Conservation (phyloP, 2,797 vertebrate species). For the Gadopsis marmoratus region DNA sequence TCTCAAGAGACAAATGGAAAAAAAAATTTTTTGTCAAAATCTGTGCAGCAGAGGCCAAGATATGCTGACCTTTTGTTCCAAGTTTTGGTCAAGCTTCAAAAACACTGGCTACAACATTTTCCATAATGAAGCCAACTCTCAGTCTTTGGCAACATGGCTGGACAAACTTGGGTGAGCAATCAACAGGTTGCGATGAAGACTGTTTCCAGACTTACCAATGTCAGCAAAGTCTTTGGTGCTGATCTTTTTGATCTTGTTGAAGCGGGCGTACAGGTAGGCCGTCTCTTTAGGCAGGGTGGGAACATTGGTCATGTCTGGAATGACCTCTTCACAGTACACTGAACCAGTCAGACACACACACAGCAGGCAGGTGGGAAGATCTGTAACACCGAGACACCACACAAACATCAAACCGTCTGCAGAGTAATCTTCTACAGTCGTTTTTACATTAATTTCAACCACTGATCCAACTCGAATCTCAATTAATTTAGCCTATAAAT, state of each 20-base stretch:
- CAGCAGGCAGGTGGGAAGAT: constrained; percentile 94
- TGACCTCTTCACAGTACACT: constrained; percentile 96
- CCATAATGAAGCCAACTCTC: background rate
- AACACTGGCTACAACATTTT: background rate
- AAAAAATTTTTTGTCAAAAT: background rate
- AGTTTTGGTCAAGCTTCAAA: background rate
- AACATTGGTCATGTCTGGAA: constrained; percentile 90
- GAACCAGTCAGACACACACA: constrained; percentile 97
- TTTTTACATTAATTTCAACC: background rate
- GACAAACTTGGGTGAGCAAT: background rate
- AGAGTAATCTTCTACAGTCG: background rate
- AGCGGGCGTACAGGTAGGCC: constrained; percentile 94
- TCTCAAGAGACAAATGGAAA: background rate
- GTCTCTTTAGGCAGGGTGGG: constrained; percentile 96
- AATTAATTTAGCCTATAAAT: background rate
- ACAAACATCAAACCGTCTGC: constrained; percentile 4
- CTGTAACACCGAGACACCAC: constrained; percentile 78
- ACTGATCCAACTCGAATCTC: background rate
- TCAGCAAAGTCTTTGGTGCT: constrained; percentile 92
- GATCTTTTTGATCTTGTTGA: constrained; percentile 96
- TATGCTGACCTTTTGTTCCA: background rate
- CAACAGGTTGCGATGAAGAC: background rate
- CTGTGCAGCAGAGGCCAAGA: background rate
- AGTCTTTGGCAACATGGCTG: background rate
- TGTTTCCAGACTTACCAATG: constrained; percentile 86